phyloP scores from a whole-genome alignment of 2,797 vertebrate genomes.

The Manis crassicaudata region DNA sequence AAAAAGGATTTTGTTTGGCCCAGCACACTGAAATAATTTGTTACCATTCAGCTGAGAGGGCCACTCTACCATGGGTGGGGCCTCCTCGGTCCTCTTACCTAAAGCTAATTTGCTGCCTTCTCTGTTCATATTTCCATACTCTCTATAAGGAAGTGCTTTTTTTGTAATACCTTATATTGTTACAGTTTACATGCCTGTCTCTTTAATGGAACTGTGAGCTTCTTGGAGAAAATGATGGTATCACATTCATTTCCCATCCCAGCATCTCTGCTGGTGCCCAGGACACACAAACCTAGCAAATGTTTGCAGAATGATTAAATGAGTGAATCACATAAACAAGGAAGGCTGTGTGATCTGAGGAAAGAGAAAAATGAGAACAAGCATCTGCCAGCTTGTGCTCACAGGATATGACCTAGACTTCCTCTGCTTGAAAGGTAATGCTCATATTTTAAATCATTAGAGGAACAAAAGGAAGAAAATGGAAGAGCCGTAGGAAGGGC shows the following conservation, averaged over 20 bases:
- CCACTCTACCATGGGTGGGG: fast-evolving
- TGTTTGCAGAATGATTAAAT: background rate
- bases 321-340: background rate
- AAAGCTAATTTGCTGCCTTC: background rate
- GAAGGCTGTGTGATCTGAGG: background rate
- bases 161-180: background rate
- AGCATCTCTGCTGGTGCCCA: background rate
- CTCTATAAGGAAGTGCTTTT: background rate
- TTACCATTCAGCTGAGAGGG: background rate
- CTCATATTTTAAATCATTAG: background rate
- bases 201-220: background rate
- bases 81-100: background rate
- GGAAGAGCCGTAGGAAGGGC: background rate
- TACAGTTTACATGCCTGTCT: background rate
- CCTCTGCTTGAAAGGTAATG: background rate
- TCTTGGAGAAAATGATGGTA: background rate
- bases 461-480: conserved; percentile 3
- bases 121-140: background rate
- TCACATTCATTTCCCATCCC: background rate
- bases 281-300: background rate
- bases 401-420: conserved; percentile 57
- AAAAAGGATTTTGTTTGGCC: background rate
- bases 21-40: background rate
- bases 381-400: background rate
- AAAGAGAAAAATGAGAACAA: background rate